Conservation (phyloP, 2,888 invertebrate genomes). For the Nowickia ferox region DNA sequence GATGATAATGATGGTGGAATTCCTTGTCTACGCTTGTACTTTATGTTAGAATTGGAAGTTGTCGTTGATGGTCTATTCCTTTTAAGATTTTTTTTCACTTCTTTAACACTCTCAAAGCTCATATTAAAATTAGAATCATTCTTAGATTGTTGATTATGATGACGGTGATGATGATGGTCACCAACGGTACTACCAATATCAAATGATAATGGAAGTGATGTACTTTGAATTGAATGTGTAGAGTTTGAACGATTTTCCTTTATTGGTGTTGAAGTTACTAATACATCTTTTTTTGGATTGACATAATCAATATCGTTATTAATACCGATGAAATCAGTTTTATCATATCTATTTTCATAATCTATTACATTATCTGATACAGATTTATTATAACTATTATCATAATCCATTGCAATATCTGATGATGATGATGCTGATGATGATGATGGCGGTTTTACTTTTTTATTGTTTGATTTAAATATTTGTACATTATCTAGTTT, state of each 20-base stretch:
- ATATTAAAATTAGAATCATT: conserved; percentile 1
- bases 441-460: no score
- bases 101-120: background rate
- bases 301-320: no score
- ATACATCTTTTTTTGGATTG: background rate
- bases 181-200: background rate
- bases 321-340: background rate
- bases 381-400: background rate
- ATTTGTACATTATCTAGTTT: no score
- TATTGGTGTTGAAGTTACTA: conserved; percentile 1
- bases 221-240: conserved; percentile 1
- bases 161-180: no score
- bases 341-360: background rate
- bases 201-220: background rate
- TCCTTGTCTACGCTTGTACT: background rate
- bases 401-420: background rate
- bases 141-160: background rate
- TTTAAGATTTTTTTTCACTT: no score
- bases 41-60: background rate
- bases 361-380: background rate
- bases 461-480: no score
- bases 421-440: no score
- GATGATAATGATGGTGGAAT: background rate
- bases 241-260: conserved; percentile 3
- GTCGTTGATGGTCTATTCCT: background rate